phyloP scores from a whole-genome alignment of 2,797 vertebrate genomes.

The Trachops cirrhosus region DNA sequence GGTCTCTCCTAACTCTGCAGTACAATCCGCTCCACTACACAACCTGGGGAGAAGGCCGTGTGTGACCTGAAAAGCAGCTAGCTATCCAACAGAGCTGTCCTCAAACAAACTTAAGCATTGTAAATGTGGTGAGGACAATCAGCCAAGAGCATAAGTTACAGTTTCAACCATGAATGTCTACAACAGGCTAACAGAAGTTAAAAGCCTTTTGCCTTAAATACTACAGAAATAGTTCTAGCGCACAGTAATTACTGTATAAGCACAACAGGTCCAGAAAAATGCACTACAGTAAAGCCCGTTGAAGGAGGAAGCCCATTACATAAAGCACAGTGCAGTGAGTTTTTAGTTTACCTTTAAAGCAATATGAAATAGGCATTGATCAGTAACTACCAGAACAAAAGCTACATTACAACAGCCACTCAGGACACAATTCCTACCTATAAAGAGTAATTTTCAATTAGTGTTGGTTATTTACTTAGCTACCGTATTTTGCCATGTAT shows the following conservation, averaged over 20 bases:
- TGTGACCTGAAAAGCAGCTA: neutral
- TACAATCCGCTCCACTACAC: neutral
- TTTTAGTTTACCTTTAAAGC: neutral
- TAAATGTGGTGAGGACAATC: neutral
- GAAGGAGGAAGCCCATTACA: neutral
- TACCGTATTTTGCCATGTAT: neutral
- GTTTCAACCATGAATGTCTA: neutral
- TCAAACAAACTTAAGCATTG: neutral
- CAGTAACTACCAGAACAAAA: conserved; percentile 12
- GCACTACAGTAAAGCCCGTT: neutral
- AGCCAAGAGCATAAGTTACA: neutral
- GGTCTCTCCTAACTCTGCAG: neutral
- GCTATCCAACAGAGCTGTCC: neutral
- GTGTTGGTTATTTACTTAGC: conserved; percentile 1
- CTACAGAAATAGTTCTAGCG: neutral
- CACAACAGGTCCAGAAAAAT: neutral
- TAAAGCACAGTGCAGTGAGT: neutral
- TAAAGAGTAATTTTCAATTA: neutral
- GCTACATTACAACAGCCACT: neutral
- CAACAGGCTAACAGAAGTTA: neutral
- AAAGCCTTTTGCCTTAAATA: neutral
- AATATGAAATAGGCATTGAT: neutral
- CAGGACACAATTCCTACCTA: neutral
- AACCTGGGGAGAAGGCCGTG: neutral
- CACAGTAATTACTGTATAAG: neutral